These are phyloP conservation scores for Eutolmus rufibarbis DNA, from an alignment of 2,888 invertebrate genomes.

Conservation along the genomic window DNA sequence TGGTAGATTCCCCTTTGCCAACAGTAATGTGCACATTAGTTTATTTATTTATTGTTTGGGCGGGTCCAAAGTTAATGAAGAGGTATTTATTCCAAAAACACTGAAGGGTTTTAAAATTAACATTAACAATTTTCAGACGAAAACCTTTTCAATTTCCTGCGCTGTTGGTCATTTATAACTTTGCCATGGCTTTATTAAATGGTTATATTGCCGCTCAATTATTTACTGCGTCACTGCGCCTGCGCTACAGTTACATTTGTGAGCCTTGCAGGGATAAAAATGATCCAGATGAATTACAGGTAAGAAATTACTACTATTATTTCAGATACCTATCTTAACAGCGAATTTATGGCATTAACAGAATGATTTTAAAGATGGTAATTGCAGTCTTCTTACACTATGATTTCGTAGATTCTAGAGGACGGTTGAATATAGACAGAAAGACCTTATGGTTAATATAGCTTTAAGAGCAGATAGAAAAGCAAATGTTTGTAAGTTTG, in stretches of 20 bases:
- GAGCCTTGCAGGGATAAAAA: constrained; percentile 81
- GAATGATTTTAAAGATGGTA: not conserved
- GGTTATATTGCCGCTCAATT: constrained; percentile 83
- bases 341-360: no score
- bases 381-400: no score
- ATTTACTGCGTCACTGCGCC: constrained; percentile 74
- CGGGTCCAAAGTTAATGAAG: constrained; percentile 83
- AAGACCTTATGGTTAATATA: no score
- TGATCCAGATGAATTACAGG: constrained; percentile 82
- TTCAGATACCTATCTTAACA: not conserved
- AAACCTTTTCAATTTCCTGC: constrained; percentile 78
- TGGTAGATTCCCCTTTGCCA: constrained; percentile 82
- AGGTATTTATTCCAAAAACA: constrained; percentile 57
- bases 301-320: constrained; percentile 60
- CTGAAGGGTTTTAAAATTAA: not conserved
- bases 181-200: constrained; percentile 83
- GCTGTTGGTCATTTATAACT: constrained; percentile 83
- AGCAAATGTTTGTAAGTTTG: no score
- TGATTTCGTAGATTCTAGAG: no score
- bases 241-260: constrained; percentile 85
- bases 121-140: constrained; percentile 58
- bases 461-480: no score
- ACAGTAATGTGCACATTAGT: constrained; percentile 73
- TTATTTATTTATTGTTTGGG: constrained; percentile 80
- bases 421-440: no score